Conservation (phyloP, 1,140 invertebrate species). For the Wiebesia pumilae region DNA sequence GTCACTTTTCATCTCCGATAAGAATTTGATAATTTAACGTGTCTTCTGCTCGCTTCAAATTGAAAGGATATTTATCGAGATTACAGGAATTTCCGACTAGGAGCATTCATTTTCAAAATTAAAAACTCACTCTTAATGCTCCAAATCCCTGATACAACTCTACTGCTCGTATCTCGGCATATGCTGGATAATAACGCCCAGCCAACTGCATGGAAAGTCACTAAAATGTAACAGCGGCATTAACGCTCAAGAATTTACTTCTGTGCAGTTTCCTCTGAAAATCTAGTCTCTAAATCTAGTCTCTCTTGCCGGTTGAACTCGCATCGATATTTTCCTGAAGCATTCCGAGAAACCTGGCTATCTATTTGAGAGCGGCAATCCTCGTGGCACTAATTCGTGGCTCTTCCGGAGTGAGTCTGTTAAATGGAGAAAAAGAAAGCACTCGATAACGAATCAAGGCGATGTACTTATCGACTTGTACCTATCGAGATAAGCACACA, state of each 20-base stretch:
- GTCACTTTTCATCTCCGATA: conserved; percentile 10
- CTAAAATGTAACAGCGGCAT: neutral
- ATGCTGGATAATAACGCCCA: neutral
- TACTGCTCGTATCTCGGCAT: neutral
- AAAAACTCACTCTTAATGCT: conserved; percentile 2
- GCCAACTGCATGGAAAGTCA: neutral
- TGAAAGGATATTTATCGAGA: conserved; percentile 16
- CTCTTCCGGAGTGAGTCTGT: neutral
- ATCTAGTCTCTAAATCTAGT: neutral
- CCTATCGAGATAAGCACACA: neutral
- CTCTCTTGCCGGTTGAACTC: neutral
- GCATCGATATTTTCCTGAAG: neutral
- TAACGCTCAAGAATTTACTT: neutral
- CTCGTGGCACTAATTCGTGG: neutral
- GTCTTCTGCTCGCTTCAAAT: neutral
- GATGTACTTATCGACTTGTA: neutral
- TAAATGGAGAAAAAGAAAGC: neutral
- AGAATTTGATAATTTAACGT: neutral
- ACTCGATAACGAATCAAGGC: neutral
- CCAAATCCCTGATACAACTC: neutral
- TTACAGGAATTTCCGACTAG: neutral
- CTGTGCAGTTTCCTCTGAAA: neutral
- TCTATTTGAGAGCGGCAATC: neutral
- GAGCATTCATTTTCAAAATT: neutral
- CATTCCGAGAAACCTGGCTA: neutral